These are phyloP conservation scores for Alitta virens DNA, from an alignment of 2,888 invertebrate genomes.

Conservation along the genomic window DNA sequence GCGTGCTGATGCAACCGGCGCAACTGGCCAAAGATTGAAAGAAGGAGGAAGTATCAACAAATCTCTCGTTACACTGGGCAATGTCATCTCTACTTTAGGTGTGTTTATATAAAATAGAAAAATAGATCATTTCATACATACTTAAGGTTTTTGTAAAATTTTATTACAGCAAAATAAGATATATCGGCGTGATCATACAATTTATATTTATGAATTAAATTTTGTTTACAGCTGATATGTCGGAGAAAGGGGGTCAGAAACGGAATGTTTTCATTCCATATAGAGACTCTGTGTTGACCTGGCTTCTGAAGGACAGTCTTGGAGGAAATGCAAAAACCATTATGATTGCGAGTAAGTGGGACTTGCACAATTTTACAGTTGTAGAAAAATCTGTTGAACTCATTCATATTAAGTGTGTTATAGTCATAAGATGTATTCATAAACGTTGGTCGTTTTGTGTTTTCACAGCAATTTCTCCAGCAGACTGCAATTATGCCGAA, in stretches of 20 bases:
- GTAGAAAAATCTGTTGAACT: no score
- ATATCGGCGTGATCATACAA: no score
- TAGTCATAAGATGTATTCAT: no score
- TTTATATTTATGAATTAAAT: no score
- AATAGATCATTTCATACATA: no score
- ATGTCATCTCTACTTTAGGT: slow-evolving; percentile 74
- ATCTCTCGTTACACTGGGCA: slow-evolving; percentile 73
- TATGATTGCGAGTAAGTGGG: slow-evolving; percentile 76
- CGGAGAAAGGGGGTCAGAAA: slow-evolving; percentile 37
- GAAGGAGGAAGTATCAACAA: slow-evolving; percentile 70
- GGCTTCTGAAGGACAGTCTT: slow-evolving; percentile 77
- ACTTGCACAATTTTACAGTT: no score
- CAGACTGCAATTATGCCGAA: slow-evolving; percentile 74
- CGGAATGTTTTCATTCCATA: slow-evolving; percentile 68
- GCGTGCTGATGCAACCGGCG: slow-evolving; percentile 66
- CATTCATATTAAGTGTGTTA: no score
- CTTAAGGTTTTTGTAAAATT: no score
- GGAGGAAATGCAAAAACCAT: slow-evolving; percentile 76
- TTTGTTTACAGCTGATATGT: slow-evolving; percentile 38
- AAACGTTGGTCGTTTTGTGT: neutral
- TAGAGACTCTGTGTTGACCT: slow-evolving; percentile 76
- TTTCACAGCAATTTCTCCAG: slow-evolving; percentile 71
- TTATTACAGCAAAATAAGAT: no score
- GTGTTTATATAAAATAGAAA: no score
- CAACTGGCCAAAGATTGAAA: slow-evolving; percentile 83